Percentiles rank a stretch among this genome's conserved stretches.
Evolutionary conservation across 2,113 vertebrate species (phyloP).

Genomic region (Megaleporinus macrocephalus): DNA sequence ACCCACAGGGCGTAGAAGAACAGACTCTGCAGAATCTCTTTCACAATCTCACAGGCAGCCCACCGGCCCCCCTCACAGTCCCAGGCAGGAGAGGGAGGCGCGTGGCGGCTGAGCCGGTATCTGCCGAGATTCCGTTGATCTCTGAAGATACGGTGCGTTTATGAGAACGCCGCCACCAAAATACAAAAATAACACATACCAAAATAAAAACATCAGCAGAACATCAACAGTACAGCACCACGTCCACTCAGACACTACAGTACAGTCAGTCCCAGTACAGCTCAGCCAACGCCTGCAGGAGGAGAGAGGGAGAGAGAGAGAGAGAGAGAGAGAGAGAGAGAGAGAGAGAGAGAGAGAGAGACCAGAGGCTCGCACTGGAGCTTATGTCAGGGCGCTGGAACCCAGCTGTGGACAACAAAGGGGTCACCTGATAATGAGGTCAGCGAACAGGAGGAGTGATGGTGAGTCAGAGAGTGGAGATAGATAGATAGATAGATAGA

Average conservation of each 20-base stretch:
- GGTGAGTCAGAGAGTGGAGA: neutral
- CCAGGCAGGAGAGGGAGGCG: neutral
- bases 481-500: neutral
- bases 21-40: neutral
- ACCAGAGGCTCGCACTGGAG: neutral
- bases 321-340: too few relatives aligned
- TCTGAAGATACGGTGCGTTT: neutral
- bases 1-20: neutral
- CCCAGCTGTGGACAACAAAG: neutral
- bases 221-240: neutral
- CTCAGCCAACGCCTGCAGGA: too few relatives aligned
- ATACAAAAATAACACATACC: neutral
- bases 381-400: neutral
- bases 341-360: neutral
- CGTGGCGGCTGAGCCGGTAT: neutral
- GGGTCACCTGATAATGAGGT: neutral
- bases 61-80: too few relatives aligned
- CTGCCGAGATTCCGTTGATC: neutral
- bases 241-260: neutral
- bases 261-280: too few relatives aligned
- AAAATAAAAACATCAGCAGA: neutral
- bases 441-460: neutral
- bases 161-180: neutral
- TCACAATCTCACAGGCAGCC: neutral
- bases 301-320: neutral